Conservation (phyloP, 2,888 invertebrate species). For the Tiliacea aurago region DNA sequence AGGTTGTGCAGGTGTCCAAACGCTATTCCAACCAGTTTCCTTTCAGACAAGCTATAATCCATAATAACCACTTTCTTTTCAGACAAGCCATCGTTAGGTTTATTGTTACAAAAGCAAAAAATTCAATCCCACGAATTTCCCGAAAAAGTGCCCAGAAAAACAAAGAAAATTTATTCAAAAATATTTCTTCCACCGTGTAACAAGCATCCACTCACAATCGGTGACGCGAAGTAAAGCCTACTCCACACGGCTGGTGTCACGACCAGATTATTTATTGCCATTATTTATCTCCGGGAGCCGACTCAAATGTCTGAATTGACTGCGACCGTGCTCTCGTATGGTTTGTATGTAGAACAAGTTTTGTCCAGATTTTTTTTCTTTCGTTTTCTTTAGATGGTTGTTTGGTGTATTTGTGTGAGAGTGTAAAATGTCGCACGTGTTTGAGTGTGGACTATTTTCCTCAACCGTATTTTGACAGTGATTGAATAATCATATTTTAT, state of each 20-base stretch:
- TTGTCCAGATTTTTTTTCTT: slow-evolving; percentile 17
- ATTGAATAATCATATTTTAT: too few species aligned
- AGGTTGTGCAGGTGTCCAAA: too few species aligned
- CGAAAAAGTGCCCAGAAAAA: neutral
- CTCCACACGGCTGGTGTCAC: slow-evolving; percentile 86
- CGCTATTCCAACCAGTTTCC: too few species aligned
- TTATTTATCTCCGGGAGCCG: slow-evolving; percentile 83
- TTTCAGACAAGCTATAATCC: too few species aligned
- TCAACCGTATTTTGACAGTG: slow-evolving; percentile 36
- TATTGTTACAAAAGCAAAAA: neutral
- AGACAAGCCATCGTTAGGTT: too few species aligned
- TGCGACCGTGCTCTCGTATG: slow-evolving; percentile 57
- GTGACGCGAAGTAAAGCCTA: slow-evolving; percentile 81
- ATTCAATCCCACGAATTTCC: neutral
- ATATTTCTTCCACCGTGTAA: slow-evolving; percentile 70
- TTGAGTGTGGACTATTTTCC: neutral
- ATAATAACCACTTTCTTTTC: too few species aligned
- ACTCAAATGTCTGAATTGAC: slow-evolving; percentile 73
- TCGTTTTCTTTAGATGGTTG: neutral
- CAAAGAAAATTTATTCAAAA: too few species aligned
- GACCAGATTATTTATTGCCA: slow-evolving; percentile 86
- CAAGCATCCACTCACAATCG: slow-evolving; percentile 63
- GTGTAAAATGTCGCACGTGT: neutral
- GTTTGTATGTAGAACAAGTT: slow-evolving; percentile 29
- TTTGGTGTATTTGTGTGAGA: neutral